Conservation (phyloP, 2,113 vertebrate genomes). For the Vulpes lagopus region DNA sequence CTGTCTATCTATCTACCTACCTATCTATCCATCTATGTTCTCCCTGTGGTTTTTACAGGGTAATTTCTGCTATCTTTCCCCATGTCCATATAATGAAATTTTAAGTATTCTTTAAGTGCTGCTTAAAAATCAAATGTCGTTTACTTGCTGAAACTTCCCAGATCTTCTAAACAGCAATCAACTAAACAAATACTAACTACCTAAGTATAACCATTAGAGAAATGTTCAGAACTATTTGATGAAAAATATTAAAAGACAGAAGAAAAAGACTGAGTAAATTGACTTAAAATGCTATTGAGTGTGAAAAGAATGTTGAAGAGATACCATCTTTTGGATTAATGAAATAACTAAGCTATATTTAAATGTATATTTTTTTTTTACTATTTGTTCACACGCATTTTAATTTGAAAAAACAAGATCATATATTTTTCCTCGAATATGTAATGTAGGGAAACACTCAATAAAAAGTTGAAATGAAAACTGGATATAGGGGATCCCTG, state of each 20-base stretch:
- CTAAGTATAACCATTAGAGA: neutral
- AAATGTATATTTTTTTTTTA: neutral
- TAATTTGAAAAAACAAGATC: neutral
- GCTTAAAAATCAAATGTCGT: neutral
- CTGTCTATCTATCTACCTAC: no score
- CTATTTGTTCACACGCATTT: neutral
- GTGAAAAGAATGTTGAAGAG: neutral
- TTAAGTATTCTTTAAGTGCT: neutral
- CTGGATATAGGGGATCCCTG: neutral
- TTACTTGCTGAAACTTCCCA: neutral
- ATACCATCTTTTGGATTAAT: neutral
- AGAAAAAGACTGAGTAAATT: neutral
- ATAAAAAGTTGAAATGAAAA: neutral
- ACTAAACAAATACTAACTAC: neutral
- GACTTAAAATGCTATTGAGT: neutral
- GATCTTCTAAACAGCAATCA: neutral
- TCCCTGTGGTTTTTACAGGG: neutral
- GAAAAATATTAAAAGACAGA: neutral
- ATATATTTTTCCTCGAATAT: neutral
- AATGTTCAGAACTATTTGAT: neutral
- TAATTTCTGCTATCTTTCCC: neutral
- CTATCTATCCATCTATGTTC: no score
- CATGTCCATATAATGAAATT: neutral
- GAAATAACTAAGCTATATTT: neutral
- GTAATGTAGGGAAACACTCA: neutral